A percentile compares a stretch with the other conserved stretches of the same genome.
These are phyloP conservation scores for Peucedramus taeniatus DNA, from an alignment of 2,113 vertebrate species.

Conservation along the genomic window DNA sequence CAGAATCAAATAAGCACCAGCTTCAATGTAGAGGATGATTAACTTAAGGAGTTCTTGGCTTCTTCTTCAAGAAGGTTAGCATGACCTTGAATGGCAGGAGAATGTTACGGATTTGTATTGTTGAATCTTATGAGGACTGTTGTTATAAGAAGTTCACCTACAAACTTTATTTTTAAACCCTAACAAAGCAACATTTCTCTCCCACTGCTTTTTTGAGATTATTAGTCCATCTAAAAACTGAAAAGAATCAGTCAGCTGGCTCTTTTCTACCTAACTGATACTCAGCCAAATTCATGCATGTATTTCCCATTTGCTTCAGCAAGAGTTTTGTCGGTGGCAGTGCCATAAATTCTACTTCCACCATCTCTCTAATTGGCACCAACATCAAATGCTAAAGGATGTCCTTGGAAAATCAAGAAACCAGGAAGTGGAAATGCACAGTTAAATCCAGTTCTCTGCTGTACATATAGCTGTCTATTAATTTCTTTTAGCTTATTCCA, in stretches of 20 bases:
- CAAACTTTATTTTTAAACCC: constrained; percentile 15
- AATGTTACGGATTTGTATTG: constrained; percentile 58
- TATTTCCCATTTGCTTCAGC: constrained; percentile 27
- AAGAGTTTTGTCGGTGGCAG: constrained; percentile 12
- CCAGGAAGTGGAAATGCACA: neutral
- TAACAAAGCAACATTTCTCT: constrained; percentile 35
- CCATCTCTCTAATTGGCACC: constrained; percentile 50
- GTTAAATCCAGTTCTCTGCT: neutral
- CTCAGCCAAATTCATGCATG: constrained; percentile 26
- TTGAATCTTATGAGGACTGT: constrained; percentile 33
- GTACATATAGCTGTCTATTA: neutral
- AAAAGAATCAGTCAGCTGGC: constrained; percentile 30
- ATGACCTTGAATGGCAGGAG: constrained; percentile 72
- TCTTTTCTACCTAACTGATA: neutral
- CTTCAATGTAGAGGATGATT: constrained; percentile 74
- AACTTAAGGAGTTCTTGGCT: constrained; percentile 78
- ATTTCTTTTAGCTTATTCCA: neutral
- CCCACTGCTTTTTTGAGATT: neutral
- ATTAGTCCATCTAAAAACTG: neutral
- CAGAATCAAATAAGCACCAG: constrained; percentile 67
- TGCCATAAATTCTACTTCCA: constrained; percentile 24
- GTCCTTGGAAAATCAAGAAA: constrained; percentile 48
- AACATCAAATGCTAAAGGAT: constrained; percentile 35
- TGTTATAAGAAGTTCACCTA: constrained; percentile 27
- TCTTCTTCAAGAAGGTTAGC: constrained; percentile 73